Evolutionary conservation across 2,888 invertebrate genomes (phyloP).

Genomic region (Platynereis dumerilii): DNA sequence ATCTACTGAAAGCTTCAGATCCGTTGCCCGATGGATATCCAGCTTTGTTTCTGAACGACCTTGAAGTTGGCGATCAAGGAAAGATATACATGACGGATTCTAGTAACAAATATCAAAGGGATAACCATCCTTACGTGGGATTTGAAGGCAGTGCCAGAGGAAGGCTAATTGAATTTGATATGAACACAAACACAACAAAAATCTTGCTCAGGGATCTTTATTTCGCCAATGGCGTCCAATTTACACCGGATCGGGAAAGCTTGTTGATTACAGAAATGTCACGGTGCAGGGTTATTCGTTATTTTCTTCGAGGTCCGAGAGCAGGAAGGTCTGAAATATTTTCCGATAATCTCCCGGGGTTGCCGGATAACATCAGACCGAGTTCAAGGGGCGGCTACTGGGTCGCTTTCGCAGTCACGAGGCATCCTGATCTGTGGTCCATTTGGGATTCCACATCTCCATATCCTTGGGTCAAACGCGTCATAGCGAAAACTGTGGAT

Average conservation of each 20-base stretch:
- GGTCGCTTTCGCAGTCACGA: conserved; percentile 52
- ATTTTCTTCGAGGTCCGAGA: conserved; percentile 81
- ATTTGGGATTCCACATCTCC: conserved; percentile 23
- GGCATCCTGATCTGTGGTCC: conserved; percentile 26
- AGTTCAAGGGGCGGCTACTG: conserved; percentile 61
- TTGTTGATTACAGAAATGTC: conserved; percentile 18
- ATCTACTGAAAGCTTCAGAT: neutral
- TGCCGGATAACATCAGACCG: conserved; percentile 73
- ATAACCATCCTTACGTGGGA: conserved; percentile 72
- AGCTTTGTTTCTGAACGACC: conserved; percentile 72
- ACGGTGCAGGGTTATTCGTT: conserved; percentile 56
- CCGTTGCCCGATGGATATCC: conserved; percentile 5
- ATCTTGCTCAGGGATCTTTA: conserved; percentile 78
- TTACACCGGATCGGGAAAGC: conserved; percentile 78
- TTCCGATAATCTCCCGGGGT: conserved; percentile 72
- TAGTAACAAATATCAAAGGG: conserved; percentile 74
- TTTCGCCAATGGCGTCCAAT: conserved; percentile 87
- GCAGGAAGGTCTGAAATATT: conserved; percentile 81
- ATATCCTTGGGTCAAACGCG: conserved; percentile 23
- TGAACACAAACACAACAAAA: conserved; percentile 75
- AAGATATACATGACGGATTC: conserved; percentile 91
- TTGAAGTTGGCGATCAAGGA: conserved; percentile 80
- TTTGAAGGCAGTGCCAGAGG: conserved; percentile 9
- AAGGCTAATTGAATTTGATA: conserved; percentile 77
- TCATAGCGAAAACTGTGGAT: conserved; percentile 22